These are phyloP conservation scores for Lipotes vexillifer DNA, from an alignment of 2,113 vertebrate species.

Conservation along the genomic window DNA sequence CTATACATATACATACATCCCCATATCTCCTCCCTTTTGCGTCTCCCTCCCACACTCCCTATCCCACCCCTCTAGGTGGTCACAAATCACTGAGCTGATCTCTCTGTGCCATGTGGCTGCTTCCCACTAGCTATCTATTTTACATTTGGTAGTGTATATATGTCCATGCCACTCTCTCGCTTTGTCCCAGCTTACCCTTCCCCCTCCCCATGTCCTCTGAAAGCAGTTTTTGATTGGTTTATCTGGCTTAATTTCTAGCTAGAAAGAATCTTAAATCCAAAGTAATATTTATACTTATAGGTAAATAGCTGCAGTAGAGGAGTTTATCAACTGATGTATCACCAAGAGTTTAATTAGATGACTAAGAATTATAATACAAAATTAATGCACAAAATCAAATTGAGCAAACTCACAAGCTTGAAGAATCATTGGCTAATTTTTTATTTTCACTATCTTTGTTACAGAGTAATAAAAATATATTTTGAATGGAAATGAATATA, in stretches of 20 bases:
- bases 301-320: background rate
- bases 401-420: background rate
- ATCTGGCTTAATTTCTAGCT: background rate
- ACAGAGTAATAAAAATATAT: background rate
- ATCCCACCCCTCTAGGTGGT: no score
- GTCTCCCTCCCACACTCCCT: no score
- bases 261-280: background rate
- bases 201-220: background rate
- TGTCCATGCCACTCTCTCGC: no score
- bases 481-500: background rate
- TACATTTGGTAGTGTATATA: no score
- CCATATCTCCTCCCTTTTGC: no score
- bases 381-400: constrained; percentile 18
- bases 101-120: no score
- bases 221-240: background rate
- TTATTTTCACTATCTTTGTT: background rate
- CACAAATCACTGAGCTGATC: no score
- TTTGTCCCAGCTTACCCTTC: no score
- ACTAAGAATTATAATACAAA: background rate
- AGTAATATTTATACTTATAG: background rate
- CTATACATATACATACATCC: no score
- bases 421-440: background rate
- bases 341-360: background rate
- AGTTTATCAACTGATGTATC: background rate
- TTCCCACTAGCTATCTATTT: no score